Percentiles rank a stretch among this genome's conserved stretches.
phyloP scores from a whole-genome alignment of 1,140 invertebrate species.

The Belonocnema kinseyi region DNA sequence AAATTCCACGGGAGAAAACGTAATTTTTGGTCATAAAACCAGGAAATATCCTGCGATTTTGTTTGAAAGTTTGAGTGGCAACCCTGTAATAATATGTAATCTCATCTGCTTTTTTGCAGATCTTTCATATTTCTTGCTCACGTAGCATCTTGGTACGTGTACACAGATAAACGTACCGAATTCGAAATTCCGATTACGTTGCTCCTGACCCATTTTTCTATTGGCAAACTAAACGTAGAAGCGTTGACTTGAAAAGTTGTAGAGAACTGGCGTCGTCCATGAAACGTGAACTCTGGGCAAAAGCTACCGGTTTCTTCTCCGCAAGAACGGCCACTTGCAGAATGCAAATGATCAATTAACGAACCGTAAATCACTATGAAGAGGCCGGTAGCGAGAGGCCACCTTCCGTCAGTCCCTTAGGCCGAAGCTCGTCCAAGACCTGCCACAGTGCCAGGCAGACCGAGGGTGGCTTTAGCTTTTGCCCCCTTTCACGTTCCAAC shows the following conservation, averaged over 20 bases:
- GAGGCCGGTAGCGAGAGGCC: slow-evolving; percentile 31
- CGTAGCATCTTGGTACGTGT: slow-evolving; percentile 41
- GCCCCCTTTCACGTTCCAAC: slow-evolving; percentile 32
- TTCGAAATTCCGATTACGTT: slow-evolving; percentile 52
- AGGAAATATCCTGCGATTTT: no score
- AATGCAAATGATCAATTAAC: slow-evolving; percentile 74
- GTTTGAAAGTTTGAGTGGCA: no score
- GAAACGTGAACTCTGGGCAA: not conserved
- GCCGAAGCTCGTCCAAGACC: slow-evolving; percentile 22
- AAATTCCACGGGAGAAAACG: no score
- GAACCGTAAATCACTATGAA: slow-evolving; percentile 65
- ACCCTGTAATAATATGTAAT: no score
- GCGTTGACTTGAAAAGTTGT: slow-evolving; percentile 32
- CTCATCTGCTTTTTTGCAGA: not conserved
- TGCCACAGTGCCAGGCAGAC: slow-evolving; percentile 46
- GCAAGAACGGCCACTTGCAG: slow-evolving; percentile 41
- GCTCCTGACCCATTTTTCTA: slow-evolving; percentile 67
- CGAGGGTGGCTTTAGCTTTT: slow-evolving; percentile 35
- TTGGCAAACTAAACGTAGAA: slow-evolving; percentile 48
- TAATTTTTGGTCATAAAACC: no score
- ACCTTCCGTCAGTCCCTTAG: slow-evolving; percentile 50
- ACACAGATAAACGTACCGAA: slow-evolving; percentile 50
- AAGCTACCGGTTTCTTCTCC: slow-evolving; percentile 12
- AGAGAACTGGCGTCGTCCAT: not conserved
- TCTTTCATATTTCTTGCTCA: slow-evolving; percentile 1